Base-by-base conservation (phyloP, 2,113 vertebrate species). In the Ictalurus punctatus region DNA sequence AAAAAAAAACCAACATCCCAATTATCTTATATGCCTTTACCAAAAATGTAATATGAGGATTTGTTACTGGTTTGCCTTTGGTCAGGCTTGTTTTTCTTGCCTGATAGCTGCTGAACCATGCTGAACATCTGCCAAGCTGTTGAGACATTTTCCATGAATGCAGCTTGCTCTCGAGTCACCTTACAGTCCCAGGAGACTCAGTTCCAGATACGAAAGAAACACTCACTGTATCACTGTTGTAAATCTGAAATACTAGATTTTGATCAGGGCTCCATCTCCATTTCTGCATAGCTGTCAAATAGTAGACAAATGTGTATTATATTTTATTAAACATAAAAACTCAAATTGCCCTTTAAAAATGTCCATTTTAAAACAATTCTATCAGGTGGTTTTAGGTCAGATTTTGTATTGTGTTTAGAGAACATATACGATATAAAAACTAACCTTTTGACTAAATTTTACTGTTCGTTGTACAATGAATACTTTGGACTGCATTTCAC, bases 151-250 rank as follows among this genome's bases (percentile, higher is more conserved):
- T 65, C 86, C 73, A 44, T 84, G 59, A 54, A 74, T 89, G 58
- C 80, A 65, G 40, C 48, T 40, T 89, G 69, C 48, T 84, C 37
- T 87, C 61, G 85, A 67, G 76, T 89, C 74, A 89, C n/a, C 44
- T 89, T 89, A 89, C 85, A 89, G 71, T 63, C 54, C 61, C 2
- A 63, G 10, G 6, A 54, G 63, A 40, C 71, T 17, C 27, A 19
- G 71, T 40, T 54, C 19, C 52, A 88, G 23, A 83, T 58, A 76
- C 17, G 30, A 58, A 83, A 52, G 9, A 81, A 52, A 25, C 27
- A 56, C 40, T 67, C 19, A 27, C 30, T 61, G 61, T 13, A 69
- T 8, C 19, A 37, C 17, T 30, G 40, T n/a, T 40, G 7, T 10
- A 58, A 87, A 54, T 56, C 54, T 37, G n/a, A 63, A 54, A 67